A percentile compares a stretch with the other conserved stretches of the same genome.
Conservation (phyloP, 2,113 vertebrate species). For the Cranoglanis bouderius region DNA sequence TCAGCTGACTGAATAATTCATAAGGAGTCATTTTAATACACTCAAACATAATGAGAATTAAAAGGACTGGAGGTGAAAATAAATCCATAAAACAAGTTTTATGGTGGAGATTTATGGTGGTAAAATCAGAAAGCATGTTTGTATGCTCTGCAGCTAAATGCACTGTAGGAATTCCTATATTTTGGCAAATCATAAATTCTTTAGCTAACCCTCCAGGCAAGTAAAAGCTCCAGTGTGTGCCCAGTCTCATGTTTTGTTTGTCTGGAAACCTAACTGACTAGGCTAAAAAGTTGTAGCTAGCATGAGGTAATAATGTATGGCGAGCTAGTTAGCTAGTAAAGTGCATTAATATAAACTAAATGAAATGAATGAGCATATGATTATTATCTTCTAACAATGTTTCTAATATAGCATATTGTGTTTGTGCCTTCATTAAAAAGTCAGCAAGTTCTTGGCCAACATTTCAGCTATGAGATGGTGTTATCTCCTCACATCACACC, state of each 20-base stretch:
- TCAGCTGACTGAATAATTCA: constrained; percentile 52
- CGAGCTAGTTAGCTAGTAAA: background rate
- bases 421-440: background rate
- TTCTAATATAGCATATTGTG: background rate
- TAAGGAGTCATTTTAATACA: constrained; percentile 40
- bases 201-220: background rate
- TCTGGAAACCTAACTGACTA: background rate
- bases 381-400: background rate
- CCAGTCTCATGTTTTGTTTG: background rate
- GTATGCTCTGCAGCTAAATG: constrained; percentile 14
- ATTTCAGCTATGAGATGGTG: background rate
- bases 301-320: background rate
- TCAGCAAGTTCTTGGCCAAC: background rate
- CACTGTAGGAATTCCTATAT: constrained; percentile 2
- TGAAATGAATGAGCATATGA: background rate
- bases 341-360: background rate
- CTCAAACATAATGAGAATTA: constrained; percentile 37
- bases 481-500: background rate
- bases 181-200: background rate
- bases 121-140: constrained; percentile 32
- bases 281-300: background rate
- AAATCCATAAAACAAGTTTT: background rate
- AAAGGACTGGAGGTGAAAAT: constrained; percentile 22
- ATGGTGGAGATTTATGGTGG: background rate
- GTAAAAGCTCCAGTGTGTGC: background rate